Conservation (phyloP, 1,140 invertebrate genomes). For the Psix sp. region DNA sequence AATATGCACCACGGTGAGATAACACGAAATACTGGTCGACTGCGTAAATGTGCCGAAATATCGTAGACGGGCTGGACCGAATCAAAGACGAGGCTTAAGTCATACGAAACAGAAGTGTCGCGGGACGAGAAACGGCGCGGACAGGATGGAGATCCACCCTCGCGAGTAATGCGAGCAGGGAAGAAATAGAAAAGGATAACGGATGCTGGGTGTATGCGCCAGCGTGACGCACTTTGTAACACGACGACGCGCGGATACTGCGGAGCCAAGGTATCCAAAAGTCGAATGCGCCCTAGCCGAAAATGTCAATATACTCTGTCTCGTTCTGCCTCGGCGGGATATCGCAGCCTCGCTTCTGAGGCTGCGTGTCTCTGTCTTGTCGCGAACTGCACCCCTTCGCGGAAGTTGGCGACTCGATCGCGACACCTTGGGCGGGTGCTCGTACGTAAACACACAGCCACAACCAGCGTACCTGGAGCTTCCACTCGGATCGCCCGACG, state of each 20-base stretch:
- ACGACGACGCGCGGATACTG: slow-evolving; percentile 54
- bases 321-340: slow-evolving; percentile 21
- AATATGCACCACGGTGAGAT: slow-evolving; percentile 20
- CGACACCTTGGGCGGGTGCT: slow-evolving; percentile 11
- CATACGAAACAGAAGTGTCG: too few species aligned
- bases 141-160: too few species aligned
- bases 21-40: too few species aligned
- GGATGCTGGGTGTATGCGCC: slow-evolving; percentile 45
- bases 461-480: slow-evolving; percentile 15
- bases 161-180: too few species aligned
- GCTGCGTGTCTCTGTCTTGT: slow-evolving; percentile 11
- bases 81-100: too few species aligned
- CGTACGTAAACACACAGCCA: slow-evolving; percentile 25
- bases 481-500: slow-evolving; percentile 14
- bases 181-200: not conserved
- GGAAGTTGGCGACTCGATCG: slow-evolving; percentile 6
- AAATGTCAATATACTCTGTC: slow-evolving; percentile 74
- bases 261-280: slow-evolving; percentile 54
- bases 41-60: too few species aligned
- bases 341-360: slow-evolving; percentile 25
- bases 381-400: slow-evolving; percentile 25
- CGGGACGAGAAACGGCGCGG: too few species aligned
- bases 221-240: slow-evolving; percentile 58
- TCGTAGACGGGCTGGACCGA: too few species aligned
- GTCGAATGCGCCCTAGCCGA: slow-evolving; percentile 67